Base-by-base conservation (phyloP, 2,888 invertebrate species). In the Mycalesis mineus region DNA sequence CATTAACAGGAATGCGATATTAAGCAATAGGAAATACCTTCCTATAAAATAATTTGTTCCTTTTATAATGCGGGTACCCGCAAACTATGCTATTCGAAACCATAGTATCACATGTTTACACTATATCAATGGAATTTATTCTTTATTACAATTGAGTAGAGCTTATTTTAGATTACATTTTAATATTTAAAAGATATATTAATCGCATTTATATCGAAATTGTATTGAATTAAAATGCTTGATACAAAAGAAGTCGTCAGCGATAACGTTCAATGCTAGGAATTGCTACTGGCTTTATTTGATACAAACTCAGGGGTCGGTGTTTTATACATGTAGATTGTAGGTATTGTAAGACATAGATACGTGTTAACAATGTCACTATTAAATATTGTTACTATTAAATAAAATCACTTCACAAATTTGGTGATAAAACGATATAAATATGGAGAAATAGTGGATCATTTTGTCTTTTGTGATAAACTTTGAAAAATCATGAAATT, bases 1-100 rank as follows among this genome's bases (percentile, higher is more conserved):
- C 70, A 77, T 82, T 84, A 82, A 88, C 83, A 84, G 75, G 77
- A 84, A 84, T 77, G 80, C 81, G 70, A 83, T 87, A 83, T 80
- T 78, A 79, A 77, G 79, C 72, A 81, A 82, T 80, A 84, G 81
- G 79, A 79, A 86, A 87, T 52, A 52, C 52, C 42, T 52, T 52
- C 42, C 33, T 42, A 42, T 42, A 52, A 52, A 52, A 52, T 52
- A 42, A 52, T 52, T 52, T 52, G 42, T 52, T 52, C 52, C 52
- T 52, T 77, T 71, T 67, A 71, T 67, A 71, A 85, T 88, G 88
- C 88, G 88, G 88, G 88, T 75, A 74, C 86, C 85, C 85, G 84
- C 80, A 52, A 52, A 52, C 36, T 42, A 5, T 52, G 2, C 8
- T 3, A n/a, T 15, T 31, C 17, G 15, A 31, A 39, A 41, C 41